phyloP scores from a whole-genome alignment of 2,888 invertebrate genomes.

The Parnassius smintheus region DNA sequence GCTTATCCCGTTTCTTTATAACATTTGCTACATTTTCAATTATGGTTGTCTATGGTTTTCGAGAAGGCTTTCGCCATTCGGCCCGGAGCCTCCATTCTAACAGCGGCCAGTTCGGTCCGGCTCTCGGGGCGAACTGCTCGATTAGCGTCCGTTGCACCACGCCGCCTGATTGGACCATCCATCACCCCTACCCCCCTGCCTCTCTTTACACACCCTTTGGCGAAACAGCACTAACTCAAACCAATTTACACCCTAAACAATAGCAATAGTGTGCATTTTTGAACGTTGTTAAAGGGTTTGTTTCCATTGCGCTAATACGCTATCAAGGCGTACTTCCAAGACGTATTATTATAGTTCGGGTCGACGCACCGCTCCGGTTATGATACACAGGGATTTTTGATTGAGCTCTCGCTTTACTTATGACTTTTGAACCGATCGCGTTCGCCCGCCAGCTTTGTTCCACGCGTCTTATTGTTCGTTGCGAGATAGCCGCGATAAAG shows the following conservation, averaged over 20 bases:
- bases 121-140: slow-evolving; percentile 72
- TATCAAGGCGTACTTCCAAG: slow-evolving; percentile 77
- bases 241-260: slow-evolving; percentile 43
- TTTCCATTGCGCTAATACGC: slow-evolving; percentile 58
- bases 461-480: background rate
- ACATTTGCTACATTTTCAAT: too few relatives aligned
- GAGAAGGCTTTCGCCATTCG: background rate
- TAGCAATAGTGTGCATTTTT: slow-evolving; percentile 29
- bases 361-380: slow-evolving; percentile 75
- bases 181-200: slow-evolving; percentile 70
- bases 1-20: too few relatives aligned
- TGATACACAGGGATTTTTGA: slow-evolving; percentile 77
- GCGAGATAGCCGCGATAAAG: slow-evolving; percentile 2
- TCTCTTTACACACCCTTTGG: slow-evolving; percentile 50
- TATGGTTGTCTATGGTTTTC: too few relatives aligned
- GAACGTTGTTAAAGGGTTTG: slow-evolving; percentile 22
- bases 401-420: slow-evolving; percentile 78
- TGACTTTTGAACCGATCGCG: background rate
- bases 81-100: slow-evolving; percentile 31
- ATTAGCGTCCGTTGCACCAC: slow-evolving; percentile 75
- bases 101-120: slow-evolving; percentile 49
- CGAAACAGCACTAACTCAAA: slow-evolving; percentile 25
- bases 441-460: background rate
- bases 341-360: slow-evolving; percentile 71
- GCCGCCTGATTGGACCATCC: slow-evolving; percentile 82